Conservation (phyloP, 2,113 vertebrate genomes). For the Engraulis encrasicolus region DNA sequence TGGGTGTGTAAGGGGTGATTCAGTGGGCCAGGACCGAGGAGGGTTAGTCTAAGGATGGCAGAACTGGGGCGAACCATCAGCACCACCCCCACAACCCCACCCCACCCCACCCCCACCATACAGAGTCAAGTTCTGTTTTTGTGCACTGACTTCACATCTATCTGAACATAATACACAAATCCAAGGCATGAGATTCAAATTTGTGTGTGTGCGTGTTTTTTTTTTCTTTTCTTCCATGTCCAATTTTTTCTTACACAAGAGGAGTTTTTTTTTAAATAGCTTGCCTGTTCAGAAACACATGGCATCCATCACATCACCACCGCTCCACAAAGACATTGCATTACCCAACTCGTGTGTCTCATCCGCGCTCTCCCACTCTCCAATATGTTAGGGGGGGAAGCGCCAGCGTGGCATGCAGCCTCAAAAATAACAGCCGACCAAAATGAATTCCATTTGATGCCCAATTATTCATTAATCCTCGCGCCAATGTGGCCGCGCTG, state of each 20-base stretch:
- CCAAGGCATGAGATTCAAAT: neutral
- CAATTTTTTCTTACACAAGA: constrained; percentile 28
- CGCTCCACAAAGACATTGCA: neutral
- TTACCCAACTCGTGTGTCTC: constrained; percentile 8
- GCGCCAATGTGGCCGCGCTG: constrained; percentile 42
- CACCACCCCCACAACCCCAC: constrained; percentile 22
- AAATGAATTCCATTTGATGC: neutral
- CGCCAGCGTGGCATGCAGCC: neutral
- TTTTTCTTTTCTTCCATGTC: neutral
- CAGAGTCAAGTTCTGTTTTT: constrained; percentile 34
- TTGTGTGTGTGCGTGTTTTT: constrained; percentile 19
- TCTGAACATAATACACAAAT: neutral
- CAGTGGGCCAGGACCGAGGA: neutral
- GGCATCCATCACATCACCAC: constrained; percentile 19
- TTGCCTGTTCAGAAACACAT: neutral
- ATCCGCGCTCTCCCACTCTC: neutral
- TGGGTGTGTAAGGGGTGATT: constrained; percentile 29
- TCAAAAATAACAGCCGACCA: constrained; percentile 21
- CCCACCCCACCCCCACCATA: too few species aligned
- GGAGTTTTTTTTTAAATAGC: neutral
- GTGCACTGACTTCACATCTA: constrained; percentile 36
- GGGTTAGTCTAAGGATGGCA: constrained; percentile 43
- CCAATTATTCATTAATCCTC: neutral
- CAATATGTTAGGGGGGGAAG: constrained; percentile 26
- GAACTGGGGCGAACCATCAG: constrained; percentile 50